Evolutionary conservation across 2,113 vertebrate genomes (phyloP).

Genomic region (pig (Sus scrofa)): T2T-Sscrofa CM000824.6:62302001-62302500

Average conservation of each 20-base stretch:
- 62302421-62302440: not conserved
- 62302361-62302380: not conserved
- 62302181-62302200: not conserved
- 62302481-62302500: constrained; percentile 5
- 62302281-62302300: not conserved
- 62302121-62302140: not conserved
- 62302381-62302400: not conserved
- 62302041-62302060: constrained; percentile 15
- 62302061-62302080: not conserved
- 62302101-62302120: not conserved
- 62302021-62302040: not conserved
- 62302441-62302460: not conserved
- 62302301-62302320: constrained; percentile 27
- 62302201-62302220: constrained; percentile 13
- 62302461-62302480: not conserved
- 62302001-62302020: not conserved
- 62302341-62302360: not conserved
- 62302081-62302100: not conserved
- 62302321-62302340: not conserved
- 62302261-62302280: not conserved
- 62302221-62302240: not conserved
- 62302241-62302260: not conserved
- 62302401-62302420: not conserved
- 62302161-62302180: not conserved
- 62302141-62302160: not conserved